phyloP scores from a whole-genome alignment of 2,888 invertebrate genomes.

The Mystacides longicornis region DNA sequence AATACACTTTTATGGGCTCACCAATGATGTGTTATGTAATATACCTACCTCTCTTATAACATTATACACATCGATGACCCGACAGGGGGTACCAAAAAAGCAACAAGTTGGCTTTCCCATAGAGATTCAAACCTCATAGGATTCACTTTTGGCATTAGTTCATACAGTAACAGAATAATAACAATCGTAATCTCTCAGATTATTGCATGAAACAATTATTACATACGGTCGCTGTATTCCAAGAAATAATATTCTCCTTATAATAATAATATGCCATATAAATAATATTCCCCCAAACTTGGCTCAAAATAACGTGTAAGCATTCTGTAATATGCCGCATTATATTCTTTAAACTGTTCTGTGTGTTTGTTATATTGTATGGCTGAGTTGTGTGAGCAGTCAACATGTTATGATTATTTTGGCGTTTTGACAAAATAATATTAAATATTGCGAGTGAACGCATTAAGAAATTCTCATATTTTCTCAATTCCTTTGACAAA shows the following conservation, averaged over 20 bases:
- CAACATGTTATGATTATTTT: not conserved
- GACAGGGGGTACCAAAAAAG: too few species aligned
- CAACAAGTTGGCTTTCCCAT: not conserved
- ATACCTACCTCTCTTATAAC: too few species aligned
- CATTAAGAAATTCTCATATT: not conserved
- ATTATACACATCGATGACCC: too few species aligned
- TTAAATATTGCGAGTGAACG: not conserved
- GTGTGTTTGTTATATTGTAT: not conserved
- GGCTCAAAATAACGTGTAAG: not conserved
- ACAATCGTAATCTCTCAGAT: not conserved
- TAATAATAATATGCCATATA: not conserved
- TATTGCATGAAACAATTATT: not conserved
- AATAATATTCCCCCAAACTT: not conserved
- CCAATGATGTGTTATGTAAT: too few species aligned
- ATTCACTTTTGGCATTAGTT: conserved; percentile 2
- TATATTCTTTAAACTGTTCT: not conserved
- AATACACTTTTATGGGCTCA: too few species aligned
- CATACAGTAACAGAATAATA: not conserved
- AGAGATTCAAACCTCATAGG: not conserved
- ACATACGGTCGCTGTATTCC: not conserved
- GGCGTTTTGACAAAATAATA: not conserved
- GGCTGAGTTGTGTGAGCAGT: not conserved
- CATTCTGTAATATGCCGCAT: not conserved
- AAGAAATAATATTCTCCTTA: not conserved
- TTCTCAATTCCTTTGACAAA: too few species aligned